Conservation (phyloP, 2,797 vertebrate species). For the Pteropus rufus region DNA sequence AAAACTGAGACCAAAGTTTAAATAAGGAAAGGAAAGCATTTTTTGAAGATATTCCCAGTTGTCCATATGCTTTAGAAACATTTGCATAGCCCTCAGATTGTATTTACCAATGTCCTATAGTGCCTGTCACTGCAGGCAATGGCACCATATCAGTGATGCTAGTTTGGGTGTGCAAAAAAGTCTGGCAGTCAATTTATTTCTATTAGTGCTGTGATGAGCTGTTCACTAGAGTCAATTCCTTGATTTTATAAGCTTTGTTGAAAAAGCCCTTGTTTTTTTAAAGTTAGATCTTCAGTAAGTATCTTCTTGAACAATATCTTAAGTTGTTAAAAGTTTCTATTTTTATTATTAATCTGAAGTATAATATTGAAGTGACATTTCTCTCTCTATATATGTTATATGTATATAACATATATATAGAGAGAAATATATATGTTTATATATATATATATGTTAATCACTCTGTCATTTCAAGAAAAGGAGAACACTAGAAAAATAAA, state of each 20-base stretch:
- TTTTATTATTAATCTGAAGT: neutral
- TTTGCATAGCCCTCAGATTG: neutral
- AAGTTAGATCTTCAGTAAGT: neutral
- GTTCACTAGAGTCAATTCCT: neutral
- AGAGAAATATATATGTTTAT: too few relatives aligned
- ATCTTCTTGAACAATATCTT: neutral
- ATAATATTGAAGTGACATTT: neutral
- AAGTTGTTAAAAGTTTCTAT: neutral
- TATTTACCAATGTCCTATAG: neutral
- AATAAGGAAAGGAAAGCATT: neutral
- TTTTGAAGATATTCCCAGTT: neutral
- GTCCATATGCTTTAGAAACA: neutral
- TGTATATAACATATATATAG: too few relatives aligned
- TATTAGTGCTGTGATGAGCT: neutral
- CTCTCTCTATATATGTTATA: too few relatives aligned
- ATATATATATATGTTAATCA: neutral
- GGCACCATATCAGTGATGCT: neutral
- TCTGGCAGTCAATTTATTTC: constrained; percentile 8
- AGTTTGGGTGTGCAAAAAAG: neutral
- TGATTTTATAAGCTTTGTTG: neutral
- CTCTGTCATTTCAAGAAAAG: neutral
- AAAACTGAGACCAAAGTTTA: neutral
- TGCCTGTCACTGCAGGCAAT: neutral
- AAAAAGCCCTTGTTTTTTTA: neutral
- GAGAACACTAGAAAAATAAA: neutral